A percentile compares a stretch with the other conserved stretches of the same genome.
These are phyloP conservation scores for Callopanchax toddi DNA, from an alignment of 2,113 vertebrate genomes.

Conservation along the genomic window DNA sequence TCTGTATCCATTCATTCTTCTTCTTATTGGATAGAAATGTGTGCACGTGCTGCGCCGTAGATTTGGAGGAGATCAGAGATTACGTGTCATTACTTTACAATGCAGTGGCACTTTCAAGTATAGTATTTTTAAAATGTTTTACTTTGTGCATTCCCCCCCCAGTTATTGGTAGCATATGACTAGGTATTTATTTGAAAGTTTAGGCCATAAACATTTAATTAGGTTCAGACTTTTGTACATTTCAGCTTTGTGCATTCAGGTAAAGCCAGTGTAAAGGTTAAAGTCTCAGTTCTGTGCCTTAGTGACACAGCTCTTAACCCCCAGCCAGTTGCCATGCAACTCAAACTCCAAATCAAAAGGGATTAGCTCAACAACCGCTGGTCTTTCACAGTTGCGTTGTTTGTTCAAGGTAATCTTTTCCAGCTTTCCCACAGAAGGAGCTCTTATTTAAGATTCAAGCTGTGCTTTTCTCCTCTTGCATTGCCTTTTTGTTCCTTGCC, in stretches of 20 bases:
- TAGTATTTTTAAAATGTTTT: neutral
- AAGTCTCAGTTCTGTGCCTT: conserved; percentile 31
- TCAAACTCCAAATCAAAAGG: conserved; percentile 65
- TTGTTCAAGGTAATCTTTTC: conserved; percentile 21
- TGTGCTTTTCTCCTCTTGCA: conserved; percentile 23
- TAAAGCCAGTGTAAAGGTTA: conserved; percentile 55
- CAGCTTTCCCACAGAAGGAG: conserved; percentile 34
- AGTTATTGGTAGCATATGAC: neutral
- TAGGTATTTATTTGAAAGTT: too few relatives aligned
- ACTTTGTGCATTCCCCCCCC: neutral
- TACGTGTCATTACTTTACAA: neutral
- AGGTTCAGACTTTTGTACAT: neutral
- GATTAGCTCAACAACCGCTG: conserved; percentile 61
- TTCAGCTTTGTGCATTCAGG: neutral
- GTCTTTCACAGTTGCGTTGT: conserved; percentile 48
- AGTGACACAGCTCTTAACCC: conserved; percentile 65
- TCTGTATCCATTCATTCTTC: conserved; percentile 4
- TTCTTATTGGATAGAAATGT: neutral
- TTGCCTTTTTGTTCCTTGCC: conserved; percentile 4
- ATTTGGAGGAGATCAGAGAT: neutral
- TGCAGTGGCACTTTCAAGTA: neutral
- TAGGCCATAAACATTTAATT: neutral
- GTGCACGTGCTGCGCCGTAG: neutral
- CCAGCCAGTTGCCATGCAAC: conserved; percentile 75
- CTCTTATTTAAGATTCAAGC: conserved; percentile 22